These are phyloP conservation scores for Elegia similella DNA, from an alignment of 2,888 invertebrate species.

Conservation along the genomic window DNA sequence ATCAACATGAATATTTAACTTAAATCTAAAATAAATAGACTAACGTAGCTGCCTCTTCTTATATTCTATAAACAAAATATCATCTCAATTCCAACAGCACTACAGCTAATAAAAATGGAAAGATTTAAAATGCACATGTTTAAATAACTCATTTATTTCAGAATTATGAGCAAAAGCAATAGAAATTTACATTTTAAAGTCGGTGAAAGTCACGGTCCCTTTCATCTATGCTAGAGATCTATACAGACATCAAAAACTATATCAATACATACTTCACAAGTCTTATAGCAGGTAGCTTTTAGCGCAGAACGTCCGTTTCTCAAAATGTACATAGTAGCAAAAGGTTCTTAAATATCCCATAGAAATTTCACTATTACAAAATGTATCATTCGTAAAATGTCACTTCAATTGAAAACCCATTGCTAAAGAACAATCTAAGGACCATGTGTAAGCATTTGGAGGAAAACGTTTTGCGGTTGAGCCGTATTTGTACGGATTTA, in stretches of 20 bases:
- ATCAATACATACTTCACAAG: conserved; percentile 9
- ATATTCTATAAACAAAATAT: conserved; percentile 5
- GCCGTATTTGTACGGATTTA: not conserved
- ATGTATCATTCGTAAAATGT: too few relatives aligned
- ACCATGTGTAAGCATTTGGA: too few relatives aligned
- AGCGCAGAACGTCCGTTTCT: too few relatives aligned
- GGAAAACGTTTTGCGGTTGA: too few relatives aligned
- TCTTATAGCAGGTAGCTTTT: conserved; percentile 6
- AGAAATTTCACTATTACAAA: too few relatives aligned
- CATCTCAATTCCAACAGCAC: not conserved
- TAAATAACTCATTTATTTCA: conserved; percentile 3
- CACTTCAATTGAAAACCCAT: too few relatives aligned
- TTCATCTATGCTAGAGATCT: not conserved
- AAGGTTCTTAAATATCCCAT: too few relatives aligned
- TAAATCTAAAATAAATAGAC: conserved; percentile 11
- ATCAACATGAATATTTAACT: not conserved
- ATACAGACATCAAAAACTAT: conserved; percentile 13
- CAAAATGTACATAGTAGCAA: too few relatives aligned
- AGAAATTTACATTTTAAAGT: not conserved
- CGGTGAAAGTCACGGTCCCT: not conserved
- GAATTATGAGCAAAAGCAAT: conserved; percentile 2
- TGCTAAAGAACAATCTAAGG: too few relatives aligned
- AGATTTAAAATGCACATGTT: conserved; percentile 9
- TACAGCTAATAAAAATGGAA: conserved; percentile 4
- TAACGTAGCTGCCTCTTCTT: conserved; percentile 5